Percentiles rank a stretch among this genome's conserved stretches.
Conservation (phyloP, 37 sponge, comb jelly and placozoan species). For the Diacarnus erythraeanus region DNA sequence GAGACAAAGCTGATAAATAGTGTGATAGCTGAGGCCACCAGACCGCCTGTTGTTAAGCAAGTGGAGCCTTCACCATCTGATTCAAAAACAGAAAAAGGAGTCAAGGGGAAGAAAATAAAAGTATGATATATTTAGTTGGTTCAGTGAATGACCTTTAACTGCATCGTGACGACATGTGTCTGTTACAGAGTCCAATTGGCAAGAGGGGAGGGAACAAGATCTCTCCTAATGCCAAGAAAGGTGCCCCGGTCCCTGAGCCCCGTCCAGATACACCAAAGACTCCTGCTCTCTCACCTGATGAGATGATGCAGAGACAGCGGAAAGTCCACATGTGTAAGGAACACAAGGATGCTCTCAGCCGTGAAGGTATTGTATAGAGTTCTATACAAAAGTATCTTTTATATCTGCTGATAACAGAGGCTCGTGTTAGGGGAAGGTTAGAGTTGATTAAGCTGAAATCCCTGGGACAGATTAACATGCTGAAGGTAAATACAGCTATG, state of each 20-base stretch:
- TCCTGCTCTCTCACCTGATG: constrained; percentile 20
- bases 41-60: background rate
- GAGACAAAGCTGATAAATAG: constrained; percentile 19
- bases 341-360: constrained; percentile 39
- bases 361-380: too few species aligned
- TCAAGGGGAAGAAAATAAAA: constrained; percentile 20
- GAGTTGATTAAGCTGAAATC: constrained; percentile 38
- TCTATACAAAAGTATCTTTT: too few species aligned
- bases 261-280: background rate
- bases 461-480: constrained; percentile 18
- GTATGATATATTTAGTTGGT: too few species aligned
- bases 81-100: constrained; percentile 14
- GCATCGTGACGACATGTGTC: too few species aligned
- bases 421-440: constrained; percentile 24
- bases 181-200: background rate
- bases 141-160: too few species aligned
- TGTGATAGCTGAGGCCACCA: background rate
- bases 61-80: too few species aligned
- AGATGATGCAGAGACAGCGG: constrained; percentile 22
- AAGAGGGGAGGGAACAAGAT: constrained; percentile 13
- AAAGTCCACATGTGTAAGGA: constrained; percentile 52
- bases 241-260: background rate
- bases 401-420: too few species aligned
- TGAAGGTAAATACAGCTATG: constrained; percentile 58
- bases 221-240: constrained; percentile 7